These are phyloP conservation scores for Agonopterix alstromeriana DNA, from an alignment of 2,888 invertebrate genomes.

Conservation along the genomic window DNA sequence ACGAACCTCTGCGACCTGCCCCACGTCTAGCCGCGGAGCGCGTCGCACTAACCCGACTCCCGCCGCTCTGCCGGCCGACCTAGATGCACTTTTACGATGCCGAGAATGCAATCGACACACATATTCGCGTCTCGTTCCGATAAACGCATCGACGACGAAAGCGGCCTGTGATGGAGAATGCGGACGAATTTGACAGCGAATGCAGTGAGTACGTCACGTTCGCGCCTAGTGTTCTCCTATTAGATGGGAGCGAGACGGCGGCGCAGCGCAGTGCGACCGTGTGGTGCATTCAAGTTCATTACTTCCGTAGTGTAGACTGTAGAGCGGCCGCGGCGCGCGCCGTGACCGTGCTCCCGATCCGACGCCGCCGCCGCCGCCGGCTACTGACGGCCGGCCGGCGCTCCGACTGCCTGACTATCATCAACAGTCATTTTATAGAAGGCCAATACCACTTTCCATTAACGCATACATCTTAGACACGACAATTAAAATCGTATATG, in stretches of 20 bases:
- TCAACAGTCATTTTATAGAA: constrained; percentile 4
- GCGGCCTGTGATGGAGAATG: constrained; percentile 74
- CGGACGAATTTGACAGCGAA: constrained; percentile 72
- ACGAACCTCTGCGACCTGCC: constrained; percentile 62
- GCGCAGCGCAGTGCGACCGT: constrained; percentile 50
- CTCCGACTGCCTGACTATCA: constrained; percentile 25
- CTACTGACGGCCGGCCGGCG: background rate
- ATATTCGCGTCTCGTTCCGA: constrained; percentile 77
- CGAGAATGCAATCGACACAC: constrained; percentile 74
- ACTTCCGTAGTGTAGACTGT: constrained; percentile 71
- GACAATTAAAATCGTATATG: too few species aligned
- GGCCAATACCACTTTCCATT: background rate
- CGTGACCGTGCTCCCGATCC: constrained; percentile 13
- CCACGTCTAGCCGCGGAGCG: constrained; percentile 64
- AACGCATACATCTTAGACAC: too few species aligned
- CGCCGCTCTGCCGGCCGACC: constrained; percentile 66
- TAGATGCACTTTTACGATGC: constrained; percentile 73
- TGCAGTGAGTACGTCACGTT: constrained; percentile 71
- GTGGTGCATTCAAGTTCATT: constrained; percentile 76
- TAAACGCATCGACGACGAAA: constrained; percentile 76
- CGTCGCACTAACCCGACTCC: constrained; percentile 58
- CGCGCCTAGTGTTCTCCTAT: constrained; percentile 52
- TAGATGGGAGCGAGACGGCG: constrained; percentile 55
- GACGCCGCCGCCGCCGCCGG: constrained; percentile 6
- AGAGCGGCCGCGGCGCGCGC: constrained; percentile 50